phyloP scores from a whole-genome alignment of 2,113 vertebrate species.

The Protobothrops flavoviridis region DNA sequence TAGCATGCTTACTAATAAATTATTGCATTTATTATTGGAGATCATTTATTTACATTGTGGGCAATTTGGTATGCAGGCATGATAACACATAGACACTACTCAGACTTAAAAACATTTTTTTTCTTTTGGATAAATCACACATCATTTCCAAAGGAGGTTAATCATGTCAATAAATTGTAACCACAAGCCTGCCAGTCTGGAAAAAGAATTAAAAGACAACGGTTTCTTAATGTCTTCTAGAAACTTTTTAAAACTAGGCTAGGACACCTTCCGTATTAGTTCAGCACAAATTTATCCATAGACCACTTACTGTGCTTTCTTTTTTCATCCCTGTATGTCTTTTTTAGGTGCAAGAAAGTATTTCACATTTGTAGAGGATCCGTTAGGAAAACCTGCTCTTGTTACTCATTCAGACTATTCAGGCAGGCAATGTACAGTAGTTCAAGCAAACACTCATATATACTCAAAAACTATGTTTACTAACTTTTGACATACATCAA shows the following conservation, averaged over 20 bases:
- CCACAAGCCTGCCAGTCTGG: background rate
- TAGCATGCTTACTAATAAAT: background rate
- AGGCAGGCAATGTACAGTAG: background rate
- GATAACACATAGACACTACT: background rate
- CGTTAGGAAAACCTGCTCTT: background rate
- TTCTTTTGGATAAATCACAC: background rate
- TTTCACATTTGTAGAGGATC: background rate
- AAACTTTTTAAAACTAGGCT: background rate
- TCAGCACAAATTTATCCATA: background rate
- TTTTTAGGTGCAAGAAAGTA: background rate
- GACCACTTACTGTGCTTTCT: background rate
- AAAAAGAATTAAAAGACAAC: background rate
- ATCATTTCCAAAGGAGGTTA: background rate
- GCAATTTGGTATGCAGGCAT: background rate
- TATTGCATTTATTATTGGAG: background rate
- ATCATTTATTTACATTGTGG: background rate
- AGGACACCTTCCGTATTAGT: background rate
- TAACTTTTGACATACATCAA: background rate
- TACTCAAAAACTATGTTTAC: background rate
- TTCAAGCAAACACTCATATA: background rate
- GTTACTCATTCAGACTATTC: background rate
- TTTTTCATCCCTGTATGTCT: background rate
- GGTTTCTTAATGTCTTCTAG: background rate
- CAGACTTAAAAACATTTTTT: background rate
- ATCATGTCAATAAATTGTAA: background rate